A percentile compares a stretch with the other conserved stretches of the same genome.
Evolutionary conservation across 1,140 invertebrate genomes (phyloP).

Genomic region (Eumaeus atala): DNA sequence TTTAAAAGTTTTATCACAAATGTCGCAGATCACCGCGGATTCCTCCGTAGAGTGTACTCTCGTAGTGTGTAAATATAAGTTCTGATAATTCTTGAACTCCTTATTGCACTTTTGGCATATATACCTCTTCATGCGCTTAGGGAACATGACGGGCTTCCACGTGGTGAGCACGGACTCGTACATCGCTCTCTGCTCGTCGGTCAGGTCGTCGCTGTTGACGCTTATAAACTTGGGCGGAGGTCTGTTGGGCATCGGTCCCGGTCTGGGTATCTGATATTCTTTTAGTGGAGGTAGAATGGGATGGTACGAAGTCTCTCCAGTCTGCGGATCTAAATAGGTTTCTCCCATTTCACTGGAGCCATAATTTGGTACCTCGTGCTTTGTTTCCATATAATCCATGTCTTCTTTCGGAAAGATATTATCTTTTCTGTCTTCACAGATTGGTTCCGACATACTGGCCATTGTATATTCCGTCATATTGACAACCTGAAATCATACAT

Average conservation of each 20-base stretch:
- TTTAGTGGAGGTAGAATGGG: slow-evolving; percentile 4
- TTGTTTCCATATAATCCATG: slow-evolving; percentile 7
- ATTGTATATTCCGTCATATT: not conserved
- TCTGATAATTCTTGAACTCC: slow-evolving; percentile 67
- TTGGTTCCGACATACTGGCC: not conserved
- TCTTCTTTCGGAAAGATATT: not conserved
- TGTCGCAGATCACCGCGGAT: slow-evolving; percentile 53
- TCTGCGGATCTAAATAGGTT: not conserved
- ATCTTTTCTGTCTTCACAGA: not conserved
- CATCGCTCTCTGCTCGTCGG: slow-evolving; percentile 57
- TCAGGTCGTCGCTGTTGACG: slow-evolving; percentile 45
- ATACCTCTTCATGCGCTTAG: slow-evolving; percentile 48
- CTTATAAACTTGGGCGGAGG: slow-evolving; percentile 49
- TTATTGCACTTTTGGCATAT: slow-evolving; percentile 63
- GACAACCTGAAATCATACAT: not conserved
- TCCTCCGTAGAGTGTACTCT: slow-evolving; percentile 58
- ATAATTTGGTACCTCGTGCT: slow-evolving; percentile 13
- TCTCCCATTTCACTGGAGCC: slow-evolving; percentile 4
- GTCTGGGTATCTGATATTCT: slow-evolving; percentile 21
- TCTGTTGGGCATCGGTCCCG: slow-evolving; percentile 26
- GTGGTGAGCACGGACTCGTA: slow-evolving; percentile 60
- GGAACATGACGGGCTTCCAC: slow-evolving; percentile 59
- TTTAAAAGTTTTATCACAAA: slow-evolving; percentile 62
- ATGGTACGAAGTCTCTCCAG: not conserved
- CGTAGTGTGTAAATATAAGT: slow-evolving; percentile 57